Conservation (phyloP, 2,888 invertebrate genomes). For the Papilio protenor region DNA sequence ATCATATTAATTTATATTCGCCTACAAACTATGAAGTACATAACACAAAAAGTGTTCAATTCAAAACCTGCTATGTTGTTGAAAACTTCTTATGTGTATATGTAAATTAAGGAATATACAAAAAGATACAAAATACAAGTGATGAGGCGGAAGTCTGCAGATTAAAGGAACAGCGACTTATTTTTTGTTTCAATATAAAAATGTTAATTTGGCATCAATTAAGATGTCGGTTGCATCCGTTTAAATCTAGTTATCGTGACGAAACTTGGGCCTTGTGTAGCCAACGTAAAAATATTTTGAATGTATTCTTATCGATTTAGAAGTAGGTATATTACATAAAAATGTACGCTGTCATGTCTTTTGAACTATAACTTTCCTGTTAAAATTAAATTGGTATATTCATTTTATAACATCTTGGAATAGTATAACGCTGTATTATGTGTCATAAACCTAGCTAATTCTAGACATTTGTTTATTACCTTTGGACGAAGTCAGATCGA, state of each 20-base stretch:
- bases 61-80: conserved; percentile 14
- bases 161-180: conserved; percentile 40
- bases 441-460: too few species aligned
- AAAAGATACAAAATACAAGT: conserved; percentile 34
- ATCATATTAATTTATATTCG: conserved; percentile 29
- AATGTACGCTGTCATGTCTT: background rate
- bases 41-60: conserved; percentile 1
- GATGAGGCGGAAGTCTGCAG: conserved; percentile 36
- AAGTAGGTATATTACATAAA: background rate
- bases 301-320: background rate
- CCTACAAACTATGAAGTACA: conserved; percentile 14
- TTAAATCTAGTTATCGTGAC: conserved; percentile 52
- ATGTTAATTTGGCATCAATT: conserved; percentile 53
- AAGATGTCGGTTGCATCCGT: conserved; percentile 54
- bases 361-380: background rate
- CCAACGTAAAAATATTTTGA: background rate
- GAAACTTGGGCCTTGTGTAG: conserved; percentile 38
- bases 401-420: background rate
- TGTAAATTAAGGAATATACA: conserved; percentile 25
- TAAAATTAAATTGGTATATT: background rate
- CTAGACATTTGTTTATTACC: background rate
- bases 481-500: background rate
- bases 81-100: conserved; percentile 13
- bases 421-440: background rate
- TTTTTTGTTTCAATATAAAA: conserved; percentile 51